Evolutionary conservation across 2,113 vertebrate genomes (phyloP).

Genomic region (Arizona elegans): DNA sequence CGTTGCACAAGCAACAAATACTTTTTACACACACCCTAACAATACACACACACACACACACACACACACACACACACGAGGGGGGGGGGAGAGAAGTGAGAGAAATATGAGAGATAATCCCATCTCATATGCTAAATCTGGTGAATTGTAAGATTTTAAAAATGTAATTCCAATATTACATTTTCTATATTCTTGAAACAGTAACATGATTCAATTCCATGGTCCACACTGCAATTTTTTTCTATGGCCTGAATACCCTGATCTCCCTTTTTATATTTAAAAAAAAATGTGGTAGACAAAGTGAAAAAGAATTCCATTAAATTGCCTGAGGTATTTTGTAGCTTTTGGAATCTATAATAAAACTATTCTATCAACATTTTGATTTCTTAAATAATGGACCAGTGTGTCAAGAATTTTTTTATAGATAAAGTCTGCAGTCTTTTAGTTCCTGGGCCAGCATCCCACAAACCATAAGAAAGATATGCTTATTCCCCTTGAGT

Average conservation of each 20-base stretch:
- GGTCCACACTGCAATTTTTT: not conserved
- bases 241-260: not conserved
- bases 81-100: too few species aligned
- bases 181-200: not conserved
- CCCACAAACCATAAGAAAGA: not conserved
- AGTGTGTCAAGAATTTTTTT: not conserved
- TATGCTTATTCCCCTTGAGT: not conserved
- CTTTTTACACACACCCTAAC: too few species aligned
- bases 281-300: not conserved
- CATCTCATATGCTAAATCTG: not conserved
- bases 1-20: too few species aligned
- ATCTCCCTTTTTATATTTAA: not conserved
- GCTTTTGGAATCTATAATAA: not conserved
- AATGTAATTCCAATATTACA: not conserved
- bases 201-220: not conserved
- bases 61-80: fast-evolving
- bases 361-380: not conserved
- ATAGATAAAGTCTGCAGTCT: not conserved
- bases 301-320: not conserved
- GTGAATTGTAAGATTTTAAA: not conserved
- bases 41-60: fast-evolving
- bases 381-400: not conserved
- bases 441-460: not conserved
- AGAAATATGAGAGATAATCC: too few species aligned
- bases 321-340: not conserved